A percentile compares a stretch with the other conserved stretches of the same genome.
Conservation (phyloP, 2,797 vertebrate genomes). For the Rhinella marina region DNA sequence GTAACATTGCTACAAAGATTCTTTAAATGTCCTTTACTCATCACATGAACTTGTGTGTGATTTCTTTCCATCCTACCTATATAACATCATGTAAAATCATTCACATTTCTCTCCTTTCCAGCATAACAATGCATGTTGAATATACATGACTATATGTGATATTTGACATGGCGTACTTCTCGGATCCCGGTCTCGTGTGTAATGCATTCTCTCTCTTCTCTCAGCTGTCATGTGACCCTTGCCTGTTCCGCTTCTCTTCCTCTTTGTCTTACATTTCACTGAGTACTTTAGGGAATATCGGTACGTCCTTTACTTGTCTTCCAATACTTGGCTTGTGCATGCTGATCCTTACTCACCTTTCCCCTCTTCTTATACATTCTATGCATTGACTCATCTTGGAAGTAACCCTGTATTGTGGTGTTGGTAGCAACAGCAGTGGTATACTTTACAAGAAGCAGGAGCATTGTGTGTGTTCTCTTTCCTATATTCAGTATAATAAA, state of each 20-base stretch:
- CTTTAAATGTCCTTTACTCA: not conserved
- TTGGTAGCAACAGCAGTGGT: not conserved
- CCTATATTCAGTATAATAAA: not conserved
- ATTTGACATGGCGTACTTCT: not conserved
- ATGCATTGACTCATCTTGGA: conserved; percentile 8
- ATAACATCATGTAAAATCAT: conserved; percentile 9
- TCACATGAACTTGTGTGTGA: not conserved
- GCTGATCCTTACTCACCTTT: conserved; percentile 51
- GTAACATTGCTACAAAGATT: not conserved
- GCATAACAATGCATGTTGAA: not conserved
- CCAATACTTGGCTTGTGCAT: conserved; percentile 58
- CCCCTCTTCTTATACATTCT: conserved; percentile 27
- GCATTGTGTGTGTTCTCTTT: not conserved
- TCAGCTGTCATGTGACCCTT: conserved; percentile 80
- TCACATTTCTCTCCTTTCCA: not conserved
- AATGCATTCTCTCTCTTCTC: conserved; percentile 69
- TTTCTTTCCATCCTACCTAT: not conserved
- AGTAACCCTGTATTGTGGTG: not conserved
- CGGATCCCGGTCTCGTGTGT: not conserved
- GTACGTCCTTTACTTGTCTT: conserved; percentile 77
- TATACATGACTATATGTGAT: not conserved
- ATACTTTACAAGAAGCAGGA: not conserved
- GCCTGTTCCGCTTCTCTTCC: conserved; percentile 82
- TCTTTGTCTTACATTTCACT: conserved; percentile 83
- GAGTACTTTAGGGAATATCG: conserved; percentile 80